Conservation (phyloP, 2,113 vertebrate species). For the Nymphicus hollandicus region DNA sequence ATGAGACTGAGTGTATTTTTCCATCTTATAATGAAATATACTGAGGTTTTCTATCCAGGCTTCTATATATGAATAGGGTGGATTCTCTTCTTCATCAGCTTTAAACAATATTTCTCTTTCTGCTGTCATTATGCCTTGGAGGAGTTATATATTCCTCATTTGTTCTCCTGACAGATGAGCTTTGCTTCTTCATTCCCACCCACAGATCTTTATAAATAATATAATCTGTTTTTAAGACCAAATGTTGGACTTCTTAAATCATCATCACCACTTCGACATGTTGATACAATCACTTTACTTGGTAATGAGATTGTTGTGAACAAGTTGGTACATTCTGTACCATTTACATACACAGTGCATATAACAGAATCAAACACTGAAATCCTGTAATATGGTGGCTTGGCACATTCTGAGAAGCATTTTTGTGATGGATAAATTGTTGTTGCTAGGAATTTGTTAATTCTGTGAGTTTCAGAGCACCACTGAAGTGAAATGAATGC, state of each 20-base stretch:
- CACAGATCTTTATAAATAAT: slow-evolving; percentile 58
- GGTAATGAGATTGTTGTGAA: background rate
- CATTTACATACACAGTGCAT: background rate
- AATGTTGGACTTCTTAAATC: slow-evolving; percentile 18
- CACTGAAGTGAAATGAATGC: background rate
- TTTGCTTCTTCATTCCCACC: slow-evolving; percentile 52
- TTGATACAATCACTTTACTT: slow-evolving; percentile 14
- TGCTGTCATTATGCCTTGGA: slow-evolving; percentile 27
- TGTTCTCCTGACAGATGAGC: slow-evolving; percentile 46
- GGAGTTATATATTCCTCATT: background rate
- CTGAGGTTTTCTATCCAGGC: background rate
- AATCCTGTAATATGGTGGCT: background rate
- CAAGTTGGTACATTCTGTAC: slow-evolving; percentile 27
- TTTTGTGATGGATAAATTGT: background rate
- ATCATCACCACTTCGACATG: background rate
- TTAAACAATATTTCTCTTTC: slow-evolving; percentile 21
- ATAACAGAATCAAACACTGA: slow-evolving; percentile 13
- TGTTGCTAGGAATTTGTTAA: background rate
- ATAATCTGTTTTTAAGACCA: slow-evolving; percentile 51
- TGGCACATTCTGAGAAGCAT: background rate
- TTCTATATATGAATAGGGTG: background rate
- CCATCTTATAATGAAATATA: background rate
- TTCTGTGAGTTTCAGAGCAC: background rate
- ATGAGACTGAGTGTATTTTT: background rate
- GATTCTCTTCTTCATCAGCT: slow-evolving; percentile 19